phyloP scores from a whole-genome alignment of 1,140 invertebrate species.

The Scaptodrosophila lebanonensis region DNA sequence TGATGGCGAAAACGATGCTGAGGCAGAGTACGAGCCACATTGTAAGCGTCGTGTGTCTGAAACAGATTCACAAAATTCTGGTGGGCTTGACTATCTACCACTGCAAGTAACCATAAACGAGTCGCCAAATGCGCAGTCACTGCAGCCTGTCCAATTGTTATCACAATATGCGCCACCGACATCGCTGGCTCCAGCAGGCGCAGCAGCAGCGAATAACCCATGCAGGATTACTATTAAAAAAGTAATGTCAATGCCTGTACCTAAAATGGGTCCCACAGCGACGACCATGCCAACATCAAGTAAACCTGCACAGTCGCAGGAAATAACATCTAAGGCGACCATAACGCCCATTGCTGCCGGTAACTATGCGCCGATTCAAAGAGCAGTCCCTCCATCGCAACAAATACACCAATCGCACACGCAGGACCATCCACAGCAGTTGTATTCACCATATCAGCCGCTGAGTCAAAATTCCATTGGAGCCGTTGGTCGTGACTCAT shows the following conservation, averaged over 20 bases:
- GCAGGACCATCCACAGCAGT: conserved; percentile 20
- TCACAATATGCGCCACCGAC: conserved; percentile 11
- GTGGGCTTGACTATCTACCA: conserved; percentile 53
- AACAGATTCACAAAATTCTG: conserved; percentile 58
- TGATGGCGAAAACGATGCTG: background rate
- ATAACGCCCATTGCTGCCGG: conserved; percentile 48
- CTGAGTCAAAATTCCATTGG: conserved; percentile 37
- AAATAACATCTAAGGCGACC: conserved; percentile 57
- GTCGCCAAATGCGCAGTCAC: conserved; percentile 27
- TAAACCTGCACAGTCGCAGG: conserved; percentile 19
- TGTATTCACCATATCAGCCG: conserved; percentile 22
- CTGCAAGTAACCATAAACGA: conserved; percentile 63
- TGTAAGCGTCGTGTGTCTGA: conserved; percentile 43
- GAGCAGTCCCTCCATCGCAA: too few species aligned
- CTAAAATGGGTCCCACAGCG: conserved; percentile 1
- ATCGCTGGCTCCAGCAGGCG: too few species aligned
- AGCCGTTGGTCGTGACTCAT: conserved; percentile 39
- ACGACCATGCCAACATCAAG: conserved; percentile 15
- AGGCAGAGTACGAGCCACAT: conserved; percentile 29
- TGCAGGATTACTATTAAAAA: conserved; percentile 66
- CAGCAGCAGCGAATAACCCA: conserved; percentile 27
- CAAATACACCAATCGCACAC: background rate
- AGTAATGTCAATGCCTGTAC: conserved; percentile 31
- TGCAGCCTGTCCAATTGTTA: conserved; percentile 5
- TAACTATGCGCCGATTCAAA: conserved; percentile 27